Conservation (phyloP, 2,797 vertebrate species). For the Lithobates sylvaticus region DNA sequence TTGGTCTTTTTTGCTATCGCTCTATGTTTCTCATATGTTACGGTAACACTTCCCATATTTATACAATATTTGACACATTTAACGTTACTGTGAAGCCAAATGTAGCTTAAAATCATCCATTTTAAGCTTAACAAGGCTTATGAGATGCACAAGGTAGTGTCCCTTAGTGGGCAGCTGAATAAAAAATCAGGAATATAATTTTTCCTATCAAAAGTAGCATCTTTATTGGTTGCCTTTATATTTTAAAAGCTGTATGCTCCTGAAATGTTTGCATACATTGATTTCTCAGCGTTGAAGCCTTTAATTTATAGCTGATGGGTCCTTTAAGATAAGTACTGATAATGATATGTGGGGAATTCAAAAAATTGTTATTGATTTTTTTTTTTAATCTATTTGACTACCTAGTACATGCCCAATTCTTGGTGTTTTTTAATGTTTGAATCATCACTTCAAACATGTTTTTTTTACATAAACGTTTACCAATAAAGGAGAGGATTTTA, state of each 20-base stretch:
- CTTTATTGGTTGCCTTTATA: neutral
- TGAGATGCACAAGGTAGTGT: neutral
- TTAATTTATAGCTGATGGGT: no score
- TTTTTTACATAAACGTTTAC: no score
- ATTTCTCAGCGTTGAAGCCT: no score
- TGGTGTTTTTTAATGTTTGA: no score
- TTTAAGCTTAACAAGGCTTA: neutral
- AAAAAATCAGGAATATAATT: neutral
- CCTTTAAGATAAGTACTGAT: no score
- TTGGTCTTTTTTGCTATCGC: neutral
- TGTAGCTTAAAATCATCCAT: neutral
- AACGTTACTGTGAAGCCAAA: neutral
- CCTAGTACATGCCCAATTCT: no score
- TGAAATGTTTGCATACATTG: no score
- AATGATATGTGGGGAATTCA: no score
- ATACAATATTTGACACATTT: neutral
- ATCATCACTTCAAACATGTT: no score
- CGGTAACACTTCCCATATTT: neutral
- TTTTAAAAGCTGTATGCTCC: neutral
- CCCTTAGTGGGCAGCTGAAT: neutral
- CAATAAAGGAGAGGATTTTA: no score
- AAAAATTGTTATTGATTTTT: no score
- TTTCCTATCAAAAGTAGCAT: neutral
- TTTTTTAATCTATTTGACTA: no score
- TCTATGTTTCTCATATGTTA: neutral